Percentiles rank a stretch among this genome's conserved stretches.
These are phyloP conservation scores for Pogona vitticeps DNA, from an alignment of 2,113 vertebrate species.

Conservation along the genomic window DNA sequence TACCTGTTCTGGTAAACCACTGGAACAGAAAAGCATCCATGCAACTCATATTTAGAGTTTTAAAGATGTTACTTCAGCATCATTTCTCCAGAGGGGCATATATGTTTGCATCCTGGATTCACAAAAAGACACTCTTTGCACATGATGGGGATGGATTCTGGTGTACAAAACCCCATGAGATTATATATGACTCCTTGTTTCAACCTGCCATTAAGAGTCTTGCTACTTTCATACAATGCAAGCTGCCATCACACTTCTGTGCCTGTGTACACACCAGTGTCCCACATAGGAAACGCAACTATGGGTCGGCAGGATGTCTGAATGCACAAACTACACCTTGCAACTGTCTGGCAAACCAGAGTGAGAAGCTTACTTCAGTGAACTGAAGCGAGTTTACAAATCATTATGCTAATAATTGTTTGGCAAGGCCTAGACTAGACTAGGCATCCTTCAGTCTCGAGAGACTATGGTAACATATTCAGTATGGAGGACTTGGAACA, in stretches of 20 bases:
- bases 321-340: not conserved
- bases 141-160: not conserved
- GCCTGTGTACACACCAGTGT: not conserved
- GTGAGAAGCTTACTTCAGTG: not conserved
- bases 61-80: not conserved
- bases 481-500: too few species aligned
- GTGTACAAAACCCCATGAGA: not conserved
- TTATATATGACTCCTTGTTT: too few species aligned
- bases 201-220: too few species aligned
- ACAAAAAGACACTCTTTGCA: not conserved
- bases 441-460: too few species aligned
- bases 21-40: not conserved
- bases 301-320: not conserved
- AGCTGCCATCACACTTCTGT: not conserved
- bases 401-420: not conserved
- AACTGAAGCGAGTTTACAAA: not conserved
- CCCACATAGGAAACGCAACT: not conserved
- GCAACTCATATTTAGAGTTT: not conserved
- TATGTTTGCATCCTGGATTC: not conserved
- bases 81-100: not conserved
- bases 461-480: too few species aligned
- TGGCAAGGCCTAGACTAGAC: not conserved
- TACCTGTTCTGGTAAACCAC: not conserved
- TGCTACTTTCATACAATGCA: too few species aligned
- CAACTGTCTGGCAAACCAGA: not conserved